A percentile compares a stretch with the other conserved stretches of the same genome.
Conservation (phyloP, 2,888 invertebrate species). For the Meiosimyza decipiens region DNA sequence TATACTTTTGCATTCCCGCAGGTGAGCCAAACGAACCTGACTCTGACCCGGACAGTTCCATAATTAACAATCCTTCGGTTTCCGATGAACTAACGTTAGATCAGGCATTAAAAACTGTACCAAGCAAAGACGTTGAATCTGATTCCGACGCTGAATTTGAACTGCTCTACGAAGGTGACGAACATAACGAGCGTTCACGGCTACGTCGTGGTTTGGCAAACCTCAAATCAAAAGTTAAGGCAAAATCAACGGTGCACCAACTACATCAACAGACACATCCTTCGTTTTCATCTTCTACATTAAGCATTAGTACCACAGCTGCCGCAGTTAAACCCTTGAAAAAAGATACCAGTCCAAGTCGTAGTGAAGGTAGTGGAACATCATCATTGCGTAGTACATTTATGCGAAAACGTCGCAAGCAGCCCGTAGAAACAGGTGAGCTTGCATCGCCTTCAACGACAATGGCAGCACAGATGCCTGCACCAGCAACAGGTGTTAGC, state of each 20-base stretch:
- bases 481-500: slow-evolving; percentile 37
- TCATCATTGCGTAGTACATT: slow-evolving; percentile 53
- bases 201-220: slow-evolving; percentile 60
- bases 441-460: slow-evolving; percentile 43
- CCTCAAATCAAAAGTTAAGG: slow-evolving; percentile 62
- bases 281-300: not conserved
- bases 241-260: slow-evolving; percentile 47
- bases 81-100: slow-evolving; percentile 59
- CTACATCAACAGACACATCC: slow-evolving; percentile 30
- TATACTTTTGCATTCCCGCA: slow-evolving; percentile 4
- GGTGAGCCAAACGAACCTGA: slow-evolving; percentile 56
- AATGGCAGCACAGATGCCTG: slow-evolving; percentile 36
- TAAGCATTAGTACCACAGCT: slow-evolving; percentile 19
- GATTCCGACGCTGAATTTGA: slow-evolving; percentile 63
- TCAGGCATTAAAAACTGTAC: slow-evolving; percentile 42
- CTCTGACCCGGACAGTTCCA: slow-evolving; percentile 61
- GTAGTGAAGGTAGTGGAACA: slow-evolving; percentile 36
- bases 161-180: slow-evolving; percentile 52
- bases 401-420: slow-evolving; percentile 55
- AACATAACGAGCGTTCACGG: slow-evolving; percentile 53
- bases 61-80: slow-evolving; percentile 55
- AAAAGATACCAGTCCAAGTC: slow-evolving; percentile 51
- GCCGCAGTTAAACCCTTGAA: slow-evolving; percentile 41
- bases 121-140: slow-evolving; percentile 50
- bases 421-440: slow-evolving; percentile 46